Percentiles rank a stretch among this genome's conserved stretches.
These are phyloP conservation scores for Cosmia pyralina DNA, from an alignment of 2,888 invertebrate genomes.

Conservation along the genomic window DNA sequence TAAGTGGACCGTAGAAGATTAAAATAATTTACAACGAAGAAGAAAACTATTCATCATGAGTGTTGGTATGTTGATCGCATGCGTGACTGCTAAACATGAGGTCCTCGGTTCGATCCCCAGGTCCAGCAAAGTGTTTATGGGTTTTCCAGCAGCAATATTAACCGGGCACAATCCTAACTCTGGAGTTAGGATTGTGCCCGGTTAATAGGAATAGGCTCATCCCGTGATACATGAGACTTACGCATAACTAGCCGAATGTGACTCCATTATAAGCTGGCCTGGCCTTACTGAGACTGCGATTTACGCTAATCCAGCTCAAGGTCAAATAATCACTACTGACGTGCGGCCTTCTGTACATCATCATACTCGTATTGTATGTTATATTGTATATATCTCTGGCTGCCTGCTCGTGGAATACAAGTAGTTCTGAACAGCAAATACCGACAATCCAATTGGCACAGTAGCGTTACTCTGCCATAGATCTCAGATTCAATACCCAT, in stretches of 20 bases:
- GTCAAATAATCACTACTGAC: background rate
- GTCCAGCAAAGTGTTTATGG: too few species aligned
- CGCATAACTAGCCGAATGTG: background rate
- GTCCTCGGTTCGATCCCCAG: background rate
- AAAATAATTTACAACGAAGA: background rate
- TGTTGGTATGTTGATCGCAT: background rate
- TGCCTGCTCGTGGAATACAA: background rate
- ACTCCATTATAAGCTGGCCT: background rate
- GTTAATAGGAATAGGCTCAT: background rate
- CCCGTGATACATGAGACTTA: background rate
- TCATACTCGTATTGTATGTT: too few species aligned
- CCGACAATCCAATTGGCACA: background rate
- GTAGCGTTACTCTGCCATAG: background rate
- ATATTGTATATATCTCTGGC: background rate
- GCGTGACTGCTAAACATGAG: background rate
- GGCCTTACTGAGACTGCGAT: background rate
- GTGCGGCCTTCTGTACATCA: background rate
- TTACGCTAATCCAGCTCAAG: background rate
- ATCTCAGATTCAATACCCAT: background rate
- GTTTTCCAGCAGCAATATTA: too few species aligned
- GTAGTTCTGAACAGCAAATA: constrained; percentile 4
- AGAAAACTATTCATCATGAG: background rate
- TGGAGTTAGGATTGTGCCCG: too few species aligned
- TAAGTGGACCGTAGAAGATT: background rate
- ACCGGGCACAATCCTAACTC: too few species aligned